Conservation (phyloP, 2,113 vertebrate species). For the Octodon degus region DNA sequence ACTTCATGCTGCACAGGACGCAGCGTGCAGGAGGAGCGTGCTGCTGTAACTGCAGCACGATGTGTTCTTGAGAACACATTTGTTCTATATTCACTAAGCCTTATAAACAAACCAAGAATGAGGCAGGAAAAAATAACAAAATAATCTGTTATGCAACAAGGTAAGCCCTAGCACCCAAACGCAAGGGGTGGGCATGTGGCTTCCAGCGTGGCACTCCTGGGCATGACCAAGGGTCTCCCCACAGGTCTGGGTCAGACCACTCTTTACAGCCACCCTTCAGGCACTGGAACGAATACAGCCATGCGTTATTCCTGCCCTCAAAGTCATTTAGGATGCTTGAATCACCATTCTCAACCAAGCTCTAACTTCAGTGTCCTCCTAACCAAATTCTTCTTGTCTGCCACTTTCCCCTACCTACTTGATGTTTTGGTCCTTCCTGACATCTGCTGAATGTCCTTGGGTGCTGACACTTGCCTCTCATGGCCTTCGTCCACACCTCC, state of each 20-base stretch:
- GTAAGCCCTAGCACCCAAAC: not conserved
- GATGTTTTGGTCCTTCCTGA: not conserved
- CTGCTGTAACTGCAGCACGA: not conserved
- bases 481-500: not conserved
- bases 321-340: not conserved
- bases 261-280: not conserved
- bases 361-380: not conserved
- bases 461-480: not conserved
- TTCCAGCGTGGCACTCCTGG: not conserved
- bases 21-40: not conserved
- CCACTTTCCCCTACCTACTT: not conserved
- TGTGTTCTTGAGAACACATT: slow-evolving; percentile 33
- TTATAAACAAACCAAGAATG: slow-evolving; percentile 12
- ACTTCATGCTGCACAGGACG: not conserved
- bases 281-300: not conserved
- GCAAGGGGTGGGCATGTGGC: not conserved
- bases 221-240: not conserved
- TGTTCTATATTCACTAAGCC: slow-evolving; percentile 3
- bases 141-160: slow-evolving; percentile 6
- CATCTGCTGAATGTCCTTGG: not conserved
- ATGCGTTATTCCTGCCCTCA: not conserved
- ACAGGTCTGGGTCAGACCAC: not conserved
- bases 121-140: not conserved
- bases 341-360: not conserved
- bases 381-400: not conserved